A percentile compares a stretch with the other conserved stretches of the same genome.
Conservation (phyloP, 1,140 invertebrate species). For the Thaumatotibia leucotreta region DNA sequence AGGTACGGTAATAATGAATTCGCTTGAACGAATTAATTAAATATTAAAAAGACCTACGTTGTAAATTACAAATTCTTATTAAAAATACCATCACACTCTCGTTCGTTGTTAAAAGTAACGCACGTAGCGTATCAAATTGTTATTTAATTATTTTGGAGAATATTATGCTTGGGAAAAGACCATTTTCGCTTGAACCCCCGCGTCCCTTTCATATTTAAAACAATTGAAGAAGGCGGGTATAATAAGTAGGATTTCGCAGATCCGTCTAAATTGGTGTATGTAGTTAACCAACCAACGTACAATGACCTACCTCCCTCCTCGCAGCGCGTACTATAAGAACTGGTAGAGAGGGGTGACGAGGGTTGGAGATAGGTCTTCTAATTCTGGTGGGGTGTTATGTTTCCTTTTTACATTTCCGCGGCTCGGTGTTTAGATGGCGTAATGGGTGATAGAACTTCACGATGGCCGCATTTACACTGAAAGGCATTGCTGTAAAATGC, state of each 20-base stretch:
- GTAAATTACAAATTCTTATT: conserved; percentile 5
- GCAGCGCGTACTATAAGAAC: neutral
- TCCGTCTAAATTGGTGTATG: neutral
- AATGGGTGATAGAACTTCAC: conserved; percentile 11
- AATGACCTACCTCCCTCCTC: neutral
- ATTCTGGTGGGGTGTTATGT: neutral
- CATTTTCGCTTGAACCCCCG: neutral
- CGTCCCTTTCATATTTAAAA: neutral
- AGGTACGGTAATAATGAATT: no score
- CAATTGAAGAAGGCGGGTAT: neutral
- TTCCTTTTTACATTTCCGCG: conserved; percentile 12
- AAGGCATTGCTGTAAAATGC: neutral
- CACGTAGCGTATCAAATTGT: conserved; percentile 7
- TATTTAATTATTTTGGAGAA: conserved; percentile 9
- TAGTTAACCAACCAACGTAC: neutral
- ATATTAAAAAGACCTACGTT: neutral
- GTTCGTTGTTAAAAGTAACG: conserved; percentile 4
- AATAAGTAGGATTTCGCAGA: neutral
- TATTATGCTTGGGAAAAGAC: neutral
- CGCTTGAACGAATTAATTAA: neutral
- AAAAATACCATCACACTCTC: conserved; percentile 3
- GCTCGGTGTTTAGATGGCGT: conserved; percentile 8
- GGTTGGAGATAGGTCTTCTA: neutral
- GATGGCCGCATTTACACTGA: neutral
- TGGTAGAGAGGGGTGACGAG: neutral